These are phyloP conservation scores for Serrognathus titanus DNA, from an alignment of 2,888 invertebrate genomes.

Conservation along the genomic window DNA sequence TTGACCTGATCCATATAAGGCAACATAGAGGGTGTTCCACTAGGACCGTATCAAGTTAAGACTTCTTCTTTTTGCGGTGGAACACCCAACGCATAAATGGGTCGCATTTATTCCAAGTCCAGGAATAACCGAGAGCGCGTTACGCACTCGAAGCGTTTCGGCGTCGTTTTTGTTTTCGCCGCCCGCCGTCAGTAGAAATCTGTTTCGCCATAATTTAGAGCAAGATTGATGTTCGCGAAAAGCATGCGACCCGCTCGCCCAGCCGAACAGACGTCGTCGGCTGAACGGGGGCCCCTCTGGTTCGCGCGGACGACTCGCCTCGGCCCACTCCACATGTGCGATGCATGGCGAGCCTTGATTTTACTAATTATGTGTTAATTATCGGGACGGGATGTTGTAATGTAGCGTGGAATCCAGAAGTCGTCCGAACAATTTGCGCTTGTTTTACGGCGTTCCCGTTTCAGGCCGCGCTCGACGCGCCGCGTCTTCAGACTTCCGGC, in stretches of 20 bases:
- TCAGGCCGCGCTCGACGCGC: background rate
- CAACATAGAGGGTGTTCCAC: no score
- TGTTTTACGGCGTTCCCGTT: slow-evolving; percentile 5
- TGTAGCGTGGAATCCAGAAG: slow-evolving; percentile 30
- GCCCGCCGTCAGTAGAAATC: background rate
- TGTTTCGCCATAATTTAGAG: slow-evolving; percentile 1
- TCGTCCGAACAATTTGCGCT: slow-evolving; percentile 17
- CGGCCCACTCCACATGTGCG: background rate
- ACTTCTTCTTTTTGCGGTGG: no score
- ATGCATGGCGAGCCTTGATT: slow-evolving; percentile 31
- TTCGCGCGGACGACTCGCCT: background rate
- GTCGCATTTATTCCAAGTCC: no score
- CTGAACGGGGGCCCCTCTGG: background rate
- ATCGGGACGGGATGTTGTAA: slow-evolving; percentile 41
- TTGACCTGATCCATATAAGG: no score
- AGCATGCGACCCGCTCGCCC: background rate
- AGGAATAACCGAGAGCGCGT: no score
- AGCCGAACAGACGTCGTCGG: background rate
- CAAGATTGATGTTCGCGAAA: slow-evolving; percentile 1
- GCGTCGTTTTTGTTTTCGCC: no score
- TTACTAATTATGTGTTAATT: slow-evolving; percentile 43
- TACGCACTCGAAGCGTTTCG: no score
- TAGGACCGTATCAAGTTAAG: no score
- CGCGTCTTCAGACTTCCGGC: no score
- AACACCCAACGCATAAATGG: no score